A percentile compares a stretch with the other conserved stretches of the same genome.
These are phyloP conservation scores for Sturnus vulgaris DNA, from an alignment of 2,113 vertebrate species.

Conservation along the genomic window DNA sequence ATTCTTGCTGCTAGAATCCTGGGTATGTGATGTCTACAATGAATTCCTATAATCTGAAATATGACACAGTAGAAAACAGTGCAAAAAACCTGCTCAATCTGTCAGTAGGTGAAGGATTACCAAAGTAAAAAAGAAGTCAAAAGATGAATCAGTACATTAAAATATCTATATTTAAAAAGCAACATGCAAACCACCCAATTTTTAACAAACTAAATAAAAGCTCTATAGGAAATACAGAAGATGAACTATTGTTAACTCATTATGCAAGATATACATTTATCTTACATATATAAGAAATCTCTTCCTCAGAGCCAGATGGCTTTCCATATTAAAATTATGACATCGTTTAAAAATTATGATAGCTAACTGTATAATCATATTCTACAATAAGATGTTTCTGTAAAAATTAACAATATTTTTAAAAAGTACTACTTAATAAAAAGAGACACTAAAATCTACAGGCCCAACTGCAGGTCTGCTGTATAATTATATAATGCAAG, in stretches of 20 bases:
- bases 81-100: background rate
- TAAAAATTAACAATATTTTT: background rate
- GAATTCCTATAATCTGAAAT: background rate
- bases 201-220: background rate
- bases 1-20: conserved; percentile 12
- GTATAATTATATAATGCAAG: background rate
- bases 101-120: background rate
- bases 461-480: background rate
- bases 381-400: background rate
- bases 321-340: background rate
- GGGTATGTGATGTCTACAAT: background rate
- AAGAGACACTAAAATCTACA: background rate
- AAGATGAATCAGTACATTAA: background rate
- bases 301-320: background rate
- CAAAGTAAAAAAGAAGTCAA: background rate
- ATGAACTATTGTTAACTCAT: background rate
- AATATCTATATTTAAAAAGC: background rate
- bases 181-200: background rate
- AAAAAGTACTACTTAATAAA: background rate
- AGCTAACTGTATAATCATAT: background rate
- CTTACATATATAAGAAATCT: background rate
- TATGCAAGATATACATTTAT: background rate
- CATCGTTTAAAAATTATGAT: background rate
- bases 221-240: background rate
- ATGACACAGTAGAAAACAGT: background rate